Evolutionary conservation across 2,888 invertebrate species (phyloP).

Genomic region (Drosophila buzzatii): DNA sequence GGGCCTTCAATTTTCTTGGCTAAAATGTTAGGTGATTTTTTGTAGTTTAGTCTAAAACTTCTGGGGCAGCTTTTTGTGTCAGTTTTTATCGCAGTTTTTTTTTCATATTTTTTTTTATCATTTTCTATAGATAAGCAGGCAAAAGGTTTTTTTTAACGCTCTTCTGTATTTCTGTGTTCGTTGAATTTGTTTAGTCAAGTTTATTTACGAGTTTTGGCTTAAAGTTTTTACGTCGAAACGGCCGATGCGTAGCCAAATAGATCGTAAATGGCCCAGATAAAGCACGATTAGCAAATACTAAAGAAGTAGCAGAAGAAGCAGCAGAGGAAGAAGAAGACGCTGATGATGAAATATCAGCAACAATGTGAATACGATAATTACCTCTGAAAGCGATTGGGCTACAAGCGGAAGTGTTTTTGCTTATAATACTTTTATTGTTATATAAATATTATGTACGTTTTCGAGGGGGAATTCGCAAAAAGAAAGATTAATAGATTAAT

Average conservation of each 20-base stretch:
- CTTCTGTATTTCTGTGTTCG: constrained; percentile 7
- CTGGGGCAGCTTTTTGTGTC: constrained; percentile 15
- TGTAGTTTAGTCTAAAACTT: constrained; percentile 20
- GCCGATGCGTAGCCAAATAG: constrained; percentile 36
- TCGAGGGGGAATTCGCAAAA: constrained; percentile 22
- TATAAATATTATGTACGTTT: not conserved
- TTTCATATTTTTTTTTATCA: constrained; percentile 6
- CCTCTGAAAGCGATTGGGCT: constrained; percentile 30
- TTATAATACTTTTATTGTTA: not conserved
- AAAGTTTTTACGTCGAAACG: constrained; percentile 27
- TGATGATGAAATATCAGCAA: constrained; percentile 23
- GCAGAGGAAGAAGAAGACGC: not conserved
- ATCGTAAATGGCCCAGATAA: constrained; percentile 49
- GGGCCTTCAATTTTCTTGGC: constrained; percentile 33
- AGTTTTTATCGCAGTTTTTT: constrained; percentile 25
- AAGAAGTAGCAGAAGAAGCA: constrained; percentile 4
- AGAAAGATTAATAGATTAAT: constrained; percentile 38
- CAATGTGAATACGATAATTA: constrained; percentile 36
- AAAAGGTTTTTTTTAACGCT: constrained; percentile 16
- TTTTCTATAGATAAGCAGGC: constrained; percentile 40
- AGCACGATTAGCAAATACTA: constrained; percentile 28
- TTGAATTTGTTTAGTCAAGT: constrained; percentile 37
- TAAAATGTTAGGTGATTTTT: constrained; percentile 7
- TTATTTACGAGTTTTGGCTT: constrained; percentile 25
- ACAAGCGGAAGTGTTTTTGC: constrained; percentile 43